Conservation (phyloP, 2,797 vertebrate species). For the Onychomys torridus region DNA sequence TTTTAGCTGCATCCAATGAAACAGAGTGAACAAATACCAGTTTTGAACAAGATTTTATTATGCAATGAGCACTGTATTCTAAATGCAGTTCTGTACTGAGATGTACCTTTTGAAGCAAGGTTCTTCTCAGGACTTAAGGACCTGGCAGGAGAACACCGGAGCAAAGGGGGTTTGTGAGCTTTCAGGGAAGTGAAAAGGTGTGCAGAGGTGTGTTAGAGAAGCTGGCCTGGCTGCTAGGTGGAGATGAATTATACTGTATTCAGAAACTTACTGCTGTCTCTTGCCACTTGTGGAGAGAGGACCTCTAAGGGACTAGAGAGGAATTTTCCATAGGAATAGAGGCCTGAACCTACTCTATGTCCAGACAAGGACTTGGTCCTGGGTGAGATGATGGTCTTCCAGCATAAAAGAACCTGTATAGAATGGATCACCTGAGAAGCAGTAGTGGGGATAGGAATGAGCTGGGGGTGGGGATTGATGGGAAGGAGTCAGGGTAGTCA, state of each 20-base stretch:
- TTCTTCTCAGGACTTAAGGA: not conserved
- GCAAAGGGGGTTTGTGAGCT: not conserved
- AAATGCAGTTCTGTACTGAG: not conserved
- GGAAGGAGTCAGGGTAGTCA: not conserved
- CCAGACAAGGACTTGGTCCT: not conserved
- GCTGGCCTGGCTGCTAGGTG: not conserved
- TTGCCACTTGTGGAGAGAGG: not conserved
- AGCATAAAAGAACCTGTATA: not conserved
- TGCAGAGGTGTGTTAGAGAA: not conserved
- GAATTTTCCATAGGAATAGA: not conserved
- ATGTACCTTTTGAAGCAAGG: not conserved
- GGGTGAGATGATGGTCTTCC: not conserved
- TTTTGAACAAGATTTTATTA: constrained; percentile 12
- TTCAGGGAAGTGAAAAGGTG: not conserved
- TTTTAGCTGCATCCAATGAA: not conserved
- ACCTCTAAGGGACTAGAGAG: not conserved
- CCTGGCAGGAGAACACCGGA: not conserved
- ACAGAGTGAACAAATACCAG: not conserved
- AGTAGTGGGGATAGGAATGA: not conserved
- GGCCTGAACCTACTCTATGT: not conserved
- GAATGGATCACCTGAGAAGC: not conserved
- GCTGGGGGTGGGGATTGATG: no score
- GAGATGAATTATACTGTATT: not conserved
- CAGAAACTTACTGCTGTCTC: not conserved
- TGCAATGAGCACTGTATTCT: not conserved